Evolutionary conservation across 2,797 vertebrate species (phyloP).

Genomic region (Merluccius polli): DNA sequence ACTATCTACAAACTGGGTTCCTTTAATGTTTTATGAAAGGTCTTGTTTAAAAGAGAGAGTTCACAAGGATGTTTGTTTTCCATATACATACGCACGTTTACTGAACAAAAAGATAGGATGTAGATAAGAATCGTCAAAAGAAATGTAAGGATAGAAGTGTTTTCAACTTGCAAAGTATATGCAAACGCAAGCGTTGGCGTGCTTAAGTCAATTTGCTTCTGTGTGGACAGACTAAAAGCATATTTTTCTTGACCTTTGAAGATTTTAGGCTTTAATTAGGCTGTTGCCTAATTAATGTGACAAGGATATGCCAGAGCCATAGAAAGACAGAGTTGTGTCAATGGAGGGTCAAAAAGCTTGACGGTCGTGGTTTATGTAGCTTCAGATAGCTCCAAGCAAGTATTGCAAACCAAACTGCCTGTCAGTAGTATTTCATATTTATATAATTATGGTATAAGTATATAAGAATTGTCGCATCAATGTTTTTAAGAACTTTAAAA

Average conservation of each 20-base stretch:
- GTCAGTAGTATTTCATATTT: too few species aligned
- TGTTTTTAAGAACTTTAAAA: too few species aligned
- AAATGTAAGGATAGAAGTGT: not conserved
- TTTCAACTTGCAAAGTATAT: not conserved
- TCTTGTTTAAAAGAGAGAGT: not conserved
- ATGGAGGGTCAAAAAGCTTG: too few species aligned
- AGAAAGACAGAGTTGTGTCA: too few species aligned
- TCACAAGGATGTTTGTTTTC: not conserved
- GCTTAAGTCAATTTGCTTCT: not conserved
- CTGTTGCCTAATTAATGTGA: too few species aligned
- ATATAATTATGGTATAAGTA: too few species aligned
- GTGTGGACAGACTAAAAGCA: not conserved
- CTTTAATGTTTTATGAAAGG: not conserved
- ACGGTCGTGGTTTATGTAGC: too few species aligned
- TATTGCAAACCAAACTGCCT: too few species aligned
- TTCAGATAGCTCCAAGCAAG: too few species aligned
- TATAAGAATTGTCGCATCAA: too few species aligned
- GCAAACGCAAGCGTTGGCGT: not conserved
- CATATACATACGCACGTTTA: not conserved
- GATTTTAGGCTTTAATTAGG: too few species aligned
- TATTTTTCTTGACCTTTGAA: not conserved
- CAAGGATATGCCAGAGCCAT: too few species aligned
- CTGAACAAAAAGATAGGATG: not conserved
- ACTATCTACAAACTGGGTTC: not conserved
- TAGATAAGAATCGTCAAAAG: not conserved